phyloP scores from a whole-genome alignment of 2,797 vertebrate species.

The Scarus forsteni region DNA sequence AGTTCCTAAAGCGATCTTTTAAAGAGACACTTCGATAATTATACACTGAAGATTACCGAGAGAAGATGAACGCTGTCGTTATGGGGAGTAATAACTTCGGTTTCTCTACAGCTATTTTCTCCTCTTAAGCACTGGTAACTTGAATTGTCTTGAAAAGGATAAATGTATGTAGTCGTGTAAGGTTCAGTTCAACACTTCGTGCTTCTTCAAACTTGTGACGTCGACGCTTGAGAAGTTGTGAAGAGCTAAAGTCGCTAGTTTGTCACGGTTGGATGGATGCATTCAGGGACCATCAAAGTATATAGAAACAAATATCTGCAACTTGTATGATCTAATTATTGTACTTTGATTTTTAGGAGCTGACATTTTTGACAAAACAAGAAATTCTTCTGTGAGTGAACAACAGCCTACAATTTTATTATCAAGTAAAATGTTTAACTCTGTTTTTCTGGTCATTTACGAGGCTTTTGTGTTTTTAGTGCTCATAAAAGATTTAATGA shows the following conservation, averaged over 20 bases:
- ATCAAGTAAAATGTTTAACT: too few relatives aligned
- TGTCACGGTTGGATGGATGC: too few relatives aligned
- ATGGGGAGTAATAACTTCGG: neutral
- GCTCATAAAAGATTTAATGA: constrained; percentile 92
- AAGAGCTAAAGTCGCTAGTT: constrained; percentile 9
- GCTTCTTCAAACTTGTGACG: neutral
- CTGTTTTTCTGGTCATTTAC: neutral
- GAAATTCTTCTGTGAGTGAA: constrained; percentile 94
- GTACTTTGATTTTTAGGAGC: constrained; percentile 83
- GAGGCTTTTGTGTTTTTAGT: constrained; percentile 72
- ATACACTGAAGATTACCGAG: neutral
- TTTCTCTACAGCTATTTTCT: neutral
- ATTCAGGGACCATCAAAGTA: too few relatives aligned
- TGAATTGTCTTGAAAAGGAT: neutral
- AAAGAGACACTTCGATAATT: neutral
- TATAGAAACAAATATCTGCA: neutral
- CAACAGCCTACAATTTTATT: neutral
- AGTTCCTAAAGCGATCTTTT: constrained; percentile 29
- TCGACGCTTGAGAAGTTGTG: too few relatives aligned
- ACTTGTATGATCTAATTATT: neutral
- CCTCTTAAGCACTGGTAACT: rapidly evolving
- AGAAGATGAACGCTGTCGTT: constrained; percentile 21
- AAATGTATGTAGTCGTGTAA: neutral
- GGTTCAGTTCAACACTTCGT: neutral
- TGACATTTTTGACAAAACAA: constrained; percentile 96